Evolutionary conservation across 2,797 vertebrate species (phyloP), one percentile per base, ranked within the genome.

Genomic region (Kryptolebias ocellatus): DNA sequence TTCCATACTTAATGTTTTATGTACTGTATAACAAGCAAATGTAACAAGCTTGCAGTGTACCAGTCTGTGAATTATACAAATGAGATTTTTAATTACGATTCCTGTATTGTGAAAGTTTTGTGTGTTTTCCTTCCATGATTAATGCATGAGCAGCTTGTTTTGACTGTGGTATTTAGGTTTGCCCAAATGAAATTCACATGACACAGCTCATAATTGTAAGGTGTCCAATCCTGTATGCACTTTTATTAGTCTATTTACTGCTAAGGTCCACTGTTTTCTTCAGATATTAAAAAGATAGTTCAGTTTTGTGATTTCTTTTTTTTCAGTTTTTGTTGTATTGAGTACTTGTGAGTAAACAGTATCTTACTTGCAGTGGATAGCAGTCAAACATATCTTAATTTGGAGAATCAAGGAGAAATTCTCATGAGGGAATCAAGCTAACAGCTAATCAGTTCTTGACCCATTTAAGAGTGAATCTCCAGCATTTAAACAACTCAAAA

Each of bases 31-130:
- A 18, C 60, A 60, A 68, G 42, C 72, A 74, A 73, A 78, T 68
- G 68, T 80, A 80, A 77, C 87, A 67, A 61, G 78, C 80, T 69
- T 81, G 76, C 72, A 27, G 50, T 85, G 61, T 47, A 17, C 81
- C 70, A 77, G 84, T 83, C 50, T 83, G 76, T 71, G 60, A 87
- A 79, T 85, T 82, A 78, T 71, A 85, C 78, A 79, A 88, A 83
- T 81, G 27, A 79, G 83, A 87, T 90, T 86, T 90, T 81, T 82
- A 90, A 92, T 92, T 91, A 88, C 78, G 85, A 87, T 86, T 71
- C 72, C 67, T 83, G 72, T 79, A 72, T 76, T 83, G 76, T 72
- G 59, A 64, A 75, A 72, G 60, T 85, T 90, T 78, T 31, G 31
- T 69, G 71, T 60, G 28, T 85, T 81, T 82, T 81, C 58, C 9